phyloP scores from a whole-genome alignment of 2,113 vertebrate species.

The Rhea pennata region DNA sequence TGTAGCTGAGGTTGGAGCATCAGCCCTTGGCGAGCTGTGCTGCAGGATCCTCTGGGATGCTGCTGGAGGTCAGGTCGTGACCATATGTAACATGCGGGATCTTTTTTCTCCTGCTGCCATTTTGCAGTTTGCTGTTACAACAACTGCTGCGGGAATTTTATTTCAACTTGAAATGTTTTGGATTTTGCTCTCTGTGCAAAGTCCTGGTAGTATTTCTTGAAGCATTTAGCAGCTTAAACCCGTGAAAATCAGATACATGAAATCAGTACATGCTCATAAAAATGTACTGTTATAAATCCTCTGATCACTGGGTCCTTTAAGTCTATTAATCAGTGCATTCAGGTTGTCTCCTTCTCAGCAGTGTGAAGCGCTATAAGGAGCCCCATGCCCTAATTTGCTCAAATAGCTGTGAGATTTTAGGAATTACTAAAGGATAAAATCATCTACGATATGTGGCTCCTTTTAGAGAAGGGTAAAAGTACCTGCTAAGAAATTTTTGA shows the following conservation, averaged over 20 bases:
- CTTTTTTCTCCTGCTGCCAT: background rate
- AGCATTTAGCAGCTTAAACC: background rate
- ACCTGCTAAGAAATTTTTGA: background rate
- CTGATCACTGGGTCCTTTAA: background rate
- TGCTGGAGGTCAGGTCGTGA: background rate
- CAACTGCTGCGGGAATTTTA: background rate
- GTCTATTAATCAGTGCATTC: accelerated
- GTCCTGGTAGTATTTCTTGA: background rate
- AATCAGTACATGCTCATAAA: background rate
- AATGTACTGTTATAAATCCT: background rate
- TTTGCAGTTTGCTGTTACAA: background rate
- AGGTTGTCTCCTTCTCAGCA: background rate
- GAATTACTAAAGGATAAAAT: background rate
- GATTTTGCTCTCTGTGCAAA: background rate
- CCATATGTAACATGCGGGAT: background rate
- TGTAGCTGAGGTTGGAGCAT: background rate
- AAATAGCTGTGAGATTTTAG: background rate
- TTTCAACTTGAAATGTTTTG: background rate
- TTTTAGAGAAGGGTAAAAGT: background rate
- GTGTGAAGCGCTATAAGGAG: background rate
- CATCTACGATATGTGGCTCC: background rate
- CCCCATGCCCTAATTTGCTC: background rate
- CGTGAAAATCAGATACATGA: background rate
- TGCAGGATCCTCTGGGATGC: background rate
- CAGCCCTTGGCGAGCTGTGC: background rate